Evolutionary conservation across 2,113 vertebrate genomes (phyloP).

Genomic region (Strix uralensis): DNA sequence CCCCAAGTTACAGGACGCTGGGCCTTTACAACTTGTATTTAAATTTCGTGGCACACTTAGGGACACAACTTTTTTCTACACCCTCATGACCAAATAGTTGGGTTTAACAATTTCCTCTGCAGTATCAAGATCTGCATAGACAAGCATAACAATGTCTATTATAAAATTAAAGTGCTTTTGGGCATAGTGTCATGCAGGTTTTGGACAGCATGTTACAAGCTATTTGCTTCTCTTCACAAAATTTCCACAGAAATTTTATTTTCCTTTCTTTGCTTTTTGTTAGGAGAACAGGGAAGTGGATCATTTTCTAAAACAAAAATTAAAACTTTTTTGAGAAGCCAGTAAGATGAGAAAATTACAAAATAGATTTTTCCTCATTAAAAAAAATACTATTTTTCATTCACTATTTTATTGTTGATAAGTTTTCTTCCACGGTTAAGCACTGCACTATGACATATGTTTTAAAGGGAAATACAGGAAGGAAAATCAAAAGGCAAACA

Average conservation of each 20-base stretch:
- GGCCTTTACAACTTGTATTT: not conserved
- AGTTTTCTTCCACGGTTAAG: not conserved
- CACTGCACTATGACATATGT: not conserved
- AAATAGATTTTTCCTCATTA: not conserved
- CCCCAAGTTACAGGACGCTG: not conserved
- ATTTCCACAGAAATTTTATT: not conserved
- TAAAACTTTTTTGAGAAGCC: not conserved
- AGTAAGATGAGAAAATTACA: not conserved
- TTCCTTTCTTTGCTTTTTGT: not conserved
- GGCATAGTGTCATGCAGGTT: not conserved
- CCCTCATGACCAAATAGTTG: not conserved
- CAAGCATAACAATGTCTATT: not conserved
- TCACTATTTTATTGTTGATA: not conserved
- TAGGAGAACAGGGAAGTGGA: not conserved
- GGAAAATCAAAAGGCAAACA: not conserved
- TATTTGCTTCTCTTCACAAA: not conserved
- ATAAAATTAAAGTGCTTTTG: not conserved
- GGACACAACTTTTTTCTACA: not conserved
- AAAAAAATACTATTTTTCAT: not conserved
- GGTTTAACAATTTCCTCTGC: conserved; percentile 26
- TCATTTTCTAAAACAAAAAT: not conserved
- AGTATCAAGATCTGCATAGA: conserved; percentile 17
- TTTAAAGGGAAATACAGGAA: not conserved
- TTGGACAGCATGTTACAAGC: not conserved
- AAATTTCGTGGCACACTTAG: conserved; percentile 4